Evolutionary conservation across 1,140 invertebrate genomes (phyloP), one percentile per base, ranked within the genome.

Genomic region (Bombyx mandarina): DNA sequence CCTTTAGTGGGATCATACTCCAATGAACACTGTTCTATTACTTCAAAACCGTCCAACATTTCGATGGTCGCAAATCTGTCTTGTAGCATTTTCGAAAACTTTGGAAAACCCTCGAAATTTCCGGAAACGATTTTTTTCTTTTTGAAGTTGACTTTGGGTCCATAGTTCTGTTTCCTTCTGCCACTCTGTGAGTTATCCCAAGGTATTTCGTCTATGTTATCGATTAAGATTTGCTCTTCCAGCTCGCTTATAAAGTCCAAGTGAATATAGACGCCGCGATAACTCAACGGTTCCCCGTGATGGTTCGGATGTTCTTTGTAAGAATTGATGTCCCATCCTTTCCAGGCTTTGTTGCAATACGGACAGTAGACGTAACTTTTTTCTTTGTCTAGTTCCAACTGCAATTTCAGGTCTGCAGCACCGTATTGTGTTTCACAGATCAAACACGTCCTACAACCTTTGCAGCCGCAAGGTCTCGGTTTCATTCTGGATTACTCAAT

Each of bases 61-160:
- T 90, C 79, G 22, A 94, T 75, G 7, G 86, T 63, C 7, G 88
- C 69, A 72, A 99, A 95, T 76, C 93, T 93, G 1, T 95, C 89
- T 73, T 99, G 94, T 22, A 99, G 81, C 79, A 93, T 93, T 75
- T 94, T 90, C 0, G 96, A 94, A 82, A 91, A 95, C 26, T 77
- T 73, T 3, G 98, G 98, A 83, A 99, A 96, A 1, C 98, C 98
- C 57, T 90, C 87, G 73, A 99, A 99, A 45, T 90, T 82, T 1
- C 93, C 95, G 52, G 92, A 60, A 61, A 91, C 93, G 12, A 99
- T 82, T 83, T 96, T 98, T 66, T 92, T 91, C 76, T 97, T 98
- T 75, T 99, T 99, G 76, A 99, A 99, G 88, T 99, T 99, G 26
- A 97, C 97, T 89, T 99, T 99, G 3, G 98, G 98, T 9, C 98